Evolutionary conservation across 2,113 vertebrate species (phyloP).

Genomic region (Fulica atra): DNA sequence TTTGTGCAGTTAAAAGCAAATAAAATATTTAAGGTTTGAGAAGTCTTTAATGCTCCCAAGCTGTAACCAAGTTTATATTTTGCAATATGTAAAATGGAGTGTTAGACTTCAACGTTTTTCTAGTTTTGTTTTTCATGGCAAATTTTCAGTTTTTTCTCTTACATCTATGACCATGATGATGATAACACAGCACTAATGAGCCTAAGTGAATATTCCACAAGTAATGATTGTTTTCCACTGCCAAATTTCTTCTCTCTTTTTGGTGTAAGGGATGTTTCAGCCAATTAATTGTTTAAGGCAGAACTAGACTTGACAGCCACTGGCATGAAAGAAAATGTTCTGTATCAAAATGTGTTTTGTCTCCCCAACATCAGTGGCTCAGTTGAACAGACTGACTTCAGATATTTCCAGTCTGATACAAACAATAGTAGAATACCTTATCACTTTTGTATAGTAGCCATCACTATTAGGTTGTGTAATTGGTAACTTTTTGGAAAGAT

Average conservation of each 20-base stretch:
- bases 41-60: constrained; percentile 22
- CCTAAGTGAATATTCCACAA: neutral
- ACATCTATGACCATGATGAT: neutral
- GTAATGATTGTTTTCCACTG: neutral
- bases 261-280: neutral
- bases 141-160: neutral
- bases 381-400: neutral
- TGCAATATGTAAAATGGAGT: neutral
- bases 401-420: neutral
- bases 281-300: neutral
- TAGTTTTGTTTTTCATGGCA: neutral
- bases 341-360: neutral
- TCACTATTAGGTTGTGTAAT: neutral
- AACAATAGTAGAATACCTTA: neutral
- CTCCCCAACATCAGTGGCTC: neutral
- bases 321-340: neutral
- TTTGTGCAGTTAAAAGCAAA: constrained; percentile 31
- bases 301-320: neutral
- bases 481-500: neutral
- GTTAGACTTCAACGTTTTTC: neutral
- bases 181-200: neutral
- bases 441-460: neutral
- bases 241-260: neutral
- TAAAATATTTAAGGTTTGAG: constrained; percentile 49
- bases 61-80: constrained; percentile 59